Evolutionary conservation across 2,113 vertebrate genomes (phyloP), one percentile per base, ranked within the genome.

Genomic region (Neolamprologus fasciatus): DNA sequence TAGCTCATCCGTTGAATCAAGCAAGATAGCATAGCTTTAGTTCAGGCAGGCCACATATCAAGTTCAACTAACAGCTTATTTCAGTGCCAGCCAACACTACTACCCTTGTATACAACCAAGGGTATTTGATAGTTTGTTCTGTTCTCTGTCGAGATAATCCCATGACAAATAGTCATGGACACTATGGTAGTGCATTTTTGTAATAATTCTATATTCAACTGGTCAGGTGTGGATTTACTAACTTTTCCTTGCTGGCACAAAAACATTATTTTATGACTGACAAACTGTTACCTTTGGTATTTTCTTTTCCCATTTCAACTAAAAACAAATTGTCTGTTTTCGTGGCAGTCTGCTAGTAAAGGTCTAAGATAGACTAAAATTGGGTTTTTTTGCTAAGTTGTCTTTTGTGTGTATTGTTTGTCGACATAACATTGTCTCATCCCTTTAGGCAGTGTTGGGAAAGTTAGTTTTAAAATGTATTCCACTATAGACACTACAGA

Each of bases 301-400:
- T 68, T 40, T 68, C 9, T 66, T 68, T 68, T n/a, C 11, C 2
- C 11, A 68, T 37, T 68, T 33, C 63, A 68, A 42, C 66, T 42
- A 71, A 42, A 71, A 71, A 71, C 35, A 42, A 71, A 21, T 71
- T 14, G n/a, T 42, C n/a, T 14, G 2, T 42, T 71, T 71, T 42
- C 2, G 1, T 40, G 35, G 8, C 35, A 42, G 35, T 8, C 66
- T 40, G 35, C 66, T 4, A 6, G 66, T 23, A 40, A 71, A 71
- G 5, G 66, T 40, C 66, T 71, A 23, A 71, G 7, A 23, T 3
- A 40, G 14, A 31, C 14, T 57, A 55, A 33, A 40, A 5, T 37
- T 68, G 53, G 0, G 0, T 0, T 11, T 63, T 35, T 35, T 35
- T 19, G 28, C 63, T 42, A 6, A 42, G 35, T 40, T 40, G 35